phyloP scores from a whole-genome alignment of 2,797 vertebrate species.

The Glossophaga mutica region DNA sequence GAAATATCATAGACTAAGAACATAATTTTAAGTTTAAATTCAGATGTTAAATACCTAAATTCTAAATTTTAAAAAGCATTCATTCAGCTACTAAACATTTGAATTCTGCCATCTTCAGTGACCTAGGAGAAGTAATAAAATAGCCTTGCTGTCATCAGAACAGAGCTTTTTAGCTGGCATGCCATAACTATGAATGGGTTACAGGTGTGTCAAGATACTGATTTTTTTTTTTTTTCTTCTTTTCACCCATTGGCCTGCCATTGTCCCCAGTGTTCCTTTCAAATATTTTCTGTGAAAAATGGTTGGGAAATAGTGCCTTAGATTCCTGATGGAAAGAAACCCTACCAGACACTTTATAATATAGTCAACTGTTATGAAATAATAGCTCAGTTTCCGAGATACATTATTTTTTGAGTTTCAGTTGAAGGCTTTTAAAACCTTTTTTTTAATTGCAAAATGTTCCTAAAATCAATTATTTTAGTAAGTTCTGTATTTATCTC shows the following conservation, averaged over 20 bases:
- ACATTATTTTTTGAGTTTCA: neutral
- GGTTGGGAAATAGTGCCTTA: neutral
- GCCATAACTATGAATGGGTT: rapidly evolving
- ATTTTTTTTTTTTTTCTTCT: too few relatives aligned
- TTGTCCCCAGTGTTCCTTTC: neutral
- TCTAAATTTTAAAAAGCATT: neutral
- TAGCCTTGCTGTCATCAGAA: too few relatives aligned
- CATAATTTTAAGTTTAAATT: neutral
- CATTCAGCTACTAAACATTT: neutral
- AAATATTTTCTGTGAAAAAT: neutral
- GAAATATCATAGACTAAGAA: neutral
- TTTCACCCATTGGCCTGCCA: rapidly evolving
- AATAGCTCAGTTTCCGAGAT: neutral
- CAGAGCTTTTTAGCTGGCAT: neutral
- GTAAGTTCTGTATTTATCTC: neutral
- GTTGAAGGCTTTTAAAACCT: neutral
- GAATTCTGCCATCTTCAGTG: neutral
- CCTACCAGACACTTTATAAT: neutral
- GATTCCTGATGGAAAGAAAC: neutral
- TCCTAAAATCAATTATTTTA: neutral
- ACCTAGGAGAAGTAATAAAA: neutral
- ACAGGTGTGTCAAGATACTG: rapidly evolving
- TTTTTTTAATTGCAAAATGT: neutral
- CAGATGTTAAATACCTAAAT: neutral
- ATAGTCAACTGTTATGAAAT: neutral